These are phyloP conservation scores for Calliscelio sp. DNA, from an alignment of 2,888 invertebrate species.

Conservation along the genomic window DNA sequence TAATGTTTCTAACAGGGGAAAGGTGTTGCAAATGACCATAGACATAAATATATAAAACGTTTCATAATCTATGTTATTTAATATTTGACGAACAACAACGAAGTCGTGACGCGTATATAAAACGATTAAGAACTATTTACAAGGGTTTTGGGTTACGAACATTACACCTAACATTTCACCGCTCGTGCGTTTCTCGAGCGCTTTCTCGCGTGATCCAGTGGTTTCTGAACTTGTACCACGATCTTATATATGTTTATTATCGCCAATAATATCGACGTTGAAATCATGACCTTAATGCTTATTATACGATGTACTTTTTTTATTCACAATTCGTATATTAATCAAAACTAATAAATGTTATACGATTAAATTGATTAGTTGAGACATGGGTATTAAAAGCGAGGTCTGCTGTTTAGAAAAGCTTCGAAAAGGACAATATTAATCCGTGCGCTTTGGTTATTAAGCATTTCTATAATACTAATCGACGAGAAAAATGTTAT, in stretches of 20 bases:
- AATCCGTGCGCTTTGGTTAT: constrained; percentile 36
- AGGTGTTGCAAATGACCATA: constrained; percentile 38
- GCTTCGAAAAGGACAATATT: constrained; percentile 41
- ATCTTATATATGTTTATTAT: constrained; percentile 1
- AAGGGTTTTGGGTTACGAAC: constrained; percentile 60
- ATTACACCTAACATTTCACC: constrained; percentile 39
- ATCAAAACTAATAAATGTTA: constrained; percentile 3
- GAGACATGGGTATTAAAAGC: constrained; percentile 17
- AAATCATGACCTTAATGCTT: constrained; percentile 29
- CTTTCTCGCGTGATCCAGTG: constrained; percentile 57
- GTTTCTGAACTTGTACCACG: constrained; percentile 56
- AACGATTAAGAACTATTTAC: constrained; percentile 69
- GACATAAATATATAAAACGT: constrained; percentile 56
- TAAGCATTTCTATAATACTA: constrained; percentile 44
- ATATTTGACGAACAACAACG: constrained; percentile 68
- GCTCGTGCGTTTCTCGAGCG: constrained; percentile 20
- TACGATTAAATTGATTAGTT: constrained; percentile 49
- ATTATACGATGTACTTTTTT: constrained; percentile 25
- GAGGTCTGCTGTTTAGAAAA: constrained; percentile 28
- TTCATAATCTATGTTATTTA: constrained; percentile 72
- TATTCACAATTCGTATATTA: constrained; percentile 38
- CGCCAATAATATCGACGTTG: constrained; percentile 38
- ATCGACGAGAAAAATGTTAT: neutral
- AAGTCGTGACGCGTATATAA: constrained; percentile 61
- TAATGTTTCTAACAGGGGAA: neutral